A percentile compares a stretch with the other conserved stretches of the same genome.
These are phyloP conservation scores for Hemaris fuciformis DNA, from an alignment of 2,888 invertebrate genomes.

Conservation along the genomic window DNA sequence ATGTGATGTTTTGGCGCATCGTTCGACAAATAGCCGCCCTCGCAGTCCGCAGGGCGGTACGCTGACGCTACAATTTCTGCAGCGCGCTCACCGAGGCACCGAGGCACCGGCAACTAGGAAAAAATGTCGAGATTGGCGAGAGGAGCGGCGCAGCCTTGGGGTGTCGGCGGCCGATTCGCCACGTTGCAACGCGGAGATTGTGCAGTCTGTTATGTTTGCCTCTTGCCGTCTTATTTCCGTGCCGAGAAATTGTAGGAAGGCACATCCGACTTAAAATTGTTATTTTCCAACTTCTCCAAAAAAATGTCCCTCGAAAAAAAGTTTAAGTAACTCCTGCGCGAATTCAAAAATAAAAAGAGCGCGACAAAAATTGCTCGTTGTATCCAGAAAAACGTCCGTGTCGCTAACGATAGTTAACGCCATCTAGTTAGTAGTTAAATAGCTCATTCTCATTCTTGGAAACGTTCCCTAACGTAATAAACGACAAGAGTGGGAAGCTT, in stretches of 20 bases:
- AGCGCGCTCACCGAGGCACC: conserved; percentile 46
- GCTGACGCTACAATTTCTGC: conserved; percentile 73
- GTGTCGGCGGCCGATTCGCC: conserved; percentile 71
- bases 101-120: conserved; percentile 56
- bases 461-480: conserved; percentile 79
- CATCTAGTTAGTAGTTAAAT: conserved; percentile 76
- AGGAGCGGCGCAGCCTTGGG: conserved; percentile 63
- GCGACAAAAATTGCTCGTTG: conserved; percentile 37
- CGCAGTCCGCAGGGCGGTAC: conserved; percentile 69
- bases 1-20: conserved; percentile 79
- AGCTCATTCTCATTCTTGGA: conserved; percentile 78
- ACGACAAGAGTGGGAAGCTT: conserved; percentile 77
- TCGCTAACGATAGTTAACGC: conserved; percentile 59
- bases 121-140: conserved; percentile 75
- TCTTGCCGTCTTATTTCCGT: conserved; percentile 75
- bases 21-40: conserved; percentile 73
- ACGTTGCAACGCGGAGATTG: conserved; percentile 77
- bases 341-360: conserved; percentile 34
- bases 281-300: conserved; percentile 54
- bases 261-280: conserved; percentile 62
- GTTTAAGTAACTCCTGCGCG: conserved; percentile 30
- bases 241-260: conserved; percentile 66
- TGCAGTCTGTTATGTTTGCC: conserved; percentile 74
- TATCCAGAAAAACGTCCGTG: conserved; percentile 41
- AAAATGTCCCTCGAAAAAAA: conserved; percentile 44